Evolutionary conservation across 1,140 invertebrate genomes (phyloP), one percentile per base, ranked within the genome.

Genomic region (Nephila pilipes): DNA sequence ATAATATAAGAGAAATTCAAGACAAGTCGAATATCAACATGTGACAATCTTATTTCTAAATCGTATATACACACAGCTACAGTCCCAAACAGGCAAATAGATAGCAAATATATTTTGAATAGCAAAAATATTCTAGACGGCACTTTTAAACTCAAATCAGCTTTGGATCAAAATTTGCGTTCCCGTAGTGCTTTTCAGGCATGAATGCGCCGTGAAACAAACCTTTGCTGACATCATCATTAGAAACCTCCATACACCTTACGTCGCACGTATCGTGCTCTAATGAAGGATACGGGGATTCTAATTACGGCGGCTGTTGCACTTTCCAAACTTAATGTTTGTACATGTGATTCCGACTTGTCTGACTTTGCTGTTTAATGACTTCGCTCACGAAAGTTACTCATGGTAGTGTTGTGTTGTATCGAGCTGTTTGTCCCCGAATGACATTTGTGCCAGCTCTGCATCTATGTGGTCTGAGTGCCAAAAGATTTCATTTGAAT

Each of bases 231-330:
- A 29, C 29, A 12, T 25, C 65, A 69, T 25, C 25, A 69, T 69
- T 29, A 36, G 65, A 29, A 12, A 29, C 60, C 8, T 22, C 20
- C n/a, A 6, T 63, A 25, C 60, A 63, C 60, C 20, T 46, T 46
- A 14, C 0, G 0, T 60, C 1, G 2, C 20, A 18, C 6, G 20
- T 60, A 18, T 6, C 18, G 58, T 60, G 16, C 58, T 22, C 29
- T 69, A 69, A 69, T 69, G 65, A 69, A 32, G 65, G 65, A 16
- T 46, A 12, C 2, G 65, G 65, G 25, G 4, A 69, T 29, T 69
- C 65, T 69, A 69, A 69, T 69, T 69, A 29, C 65, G 65, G 16
- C 3, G 65, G 65, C 65, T 69, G 65, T 69, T 69, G 65, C 65
- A 69, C 10, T 32, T 69, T 69, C 65, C 12, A 32, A 29, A 32